Evolutionary conservation across 2,113 vertebrate genomes (phyloP), one percentile per base, ranked within the genome.

Genomic region (Mugil cephalus): DNA sequence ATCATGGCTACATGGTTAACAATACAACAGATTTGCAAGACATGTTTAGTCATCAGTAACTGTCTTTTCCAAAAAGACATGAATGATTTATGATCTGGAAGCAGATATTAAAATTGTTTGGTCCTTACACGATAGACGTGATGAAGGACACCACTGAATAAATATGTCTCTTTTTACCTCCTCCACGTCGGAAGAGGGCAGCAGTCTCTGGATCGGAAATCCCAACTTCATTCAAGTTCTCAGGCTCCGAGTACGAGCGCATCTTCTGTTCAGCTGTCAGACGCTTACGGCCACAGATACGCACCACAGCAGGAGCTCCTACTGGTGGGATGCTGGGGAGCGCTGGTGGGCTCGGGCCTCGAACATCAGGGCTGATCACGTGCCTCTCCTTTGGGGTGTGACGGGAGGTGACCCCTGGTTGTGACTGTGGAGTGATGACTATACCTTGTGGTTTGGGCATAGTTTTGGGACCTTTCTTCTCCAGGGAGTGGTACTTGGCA

Each of bases 181-280:
- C 86, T 88, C 66, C 87, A 71, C 81, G 92, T 85, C 78, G 85
- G 94, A 55, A 84, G 21, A 92, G 87, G 48, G 80, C 64, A 0
- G 76, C 79, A 0, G 86, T 89, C 61, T 96, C 95, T 0, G 73
- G 54, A 1, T 96, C 95, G 0, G 87, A 94, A 42, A 97, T 56
- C 2, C 98, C 98, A 8, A 99, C 94, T 82, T 99, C 95, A 0
- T 99, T 96, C 92, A 99, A 95, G 81, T 95, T 98, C 83, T 98
- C 97, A 0, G 98, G 98, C 91, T 99, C 98, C 0, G 98, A 99
- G 88, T 96, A 99, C 0, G 96, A 99, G 1, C 94, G 90, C 70
- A 98, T 98, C 91, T 97, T 99, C 91, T 99, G 97, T 85, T 97
- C 96, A 0, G 89, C 77, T 0, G 94, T 95, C 78, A 99, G 89